These are phyloP conservation scores for Petrolisthes cinctipes DNA, from an alignment of 2,888 invertebrate genomes.

Conservation along the genomic window DNA sequence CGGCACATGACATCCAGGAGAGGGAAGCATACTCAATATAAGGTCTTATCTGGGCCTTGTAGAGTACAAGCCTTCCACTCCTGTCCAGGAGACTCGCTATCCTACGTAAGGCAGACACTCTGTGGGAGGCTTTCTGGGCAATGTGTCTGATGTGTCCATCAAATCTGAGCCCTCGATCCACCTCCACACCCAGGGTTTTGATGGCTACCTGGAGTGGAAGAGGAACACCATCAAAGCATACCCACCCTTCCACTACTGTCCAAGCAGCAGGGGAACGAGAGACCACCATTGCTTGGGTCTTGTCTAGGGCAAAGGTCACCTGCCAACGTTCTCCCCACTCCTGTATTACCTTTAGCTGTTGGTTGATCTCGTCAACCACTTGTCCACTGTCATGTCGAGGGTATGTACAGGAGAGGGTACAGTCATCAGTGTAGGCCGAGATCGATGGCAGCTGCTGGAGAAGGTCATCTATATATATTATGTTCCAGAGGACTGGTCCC, in stretches of 20 bases:
- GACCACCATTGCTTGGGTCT: no score
- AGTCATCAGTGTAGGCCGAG: no score
- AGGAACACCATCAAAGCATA: no score
- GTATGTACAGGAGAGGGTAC: no score
- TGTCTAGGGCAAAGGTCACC: not conserved
- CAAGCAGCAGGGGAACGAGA: not conserved
- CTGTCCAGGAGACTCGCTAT: not conserved
- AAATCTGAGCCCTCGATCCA: no score
- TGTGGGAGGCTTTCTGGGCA: conserved; percentile 6
- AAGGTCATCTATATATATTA: no score
- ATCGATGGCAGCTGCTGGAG: no score
- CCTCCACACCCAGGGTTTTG: no score
- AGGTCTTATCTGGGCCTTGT: not conserved
- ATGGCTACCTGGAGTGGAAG: no score
- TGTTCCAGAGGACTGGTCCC: no score
- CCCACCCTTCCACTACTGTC: not conserved
- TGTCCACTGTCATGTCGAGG: no score
- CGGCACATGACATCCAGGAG: conserved; percentile 14
- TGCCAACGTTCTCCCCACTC: not conserved
- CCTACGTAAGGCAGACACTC: not conserved
- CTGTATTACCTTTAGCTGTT: not conserved
- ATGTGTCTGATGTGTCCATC: conserved; percentile 8
- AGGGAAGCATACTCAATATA: not conserved
- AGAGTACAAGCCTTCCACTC: not conserved
- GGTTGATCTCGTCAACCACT: no score